phyloP scores from a whole-genome alignment of 2,888 invertebrate species.

The Drosophila mayaguana region DNA sequence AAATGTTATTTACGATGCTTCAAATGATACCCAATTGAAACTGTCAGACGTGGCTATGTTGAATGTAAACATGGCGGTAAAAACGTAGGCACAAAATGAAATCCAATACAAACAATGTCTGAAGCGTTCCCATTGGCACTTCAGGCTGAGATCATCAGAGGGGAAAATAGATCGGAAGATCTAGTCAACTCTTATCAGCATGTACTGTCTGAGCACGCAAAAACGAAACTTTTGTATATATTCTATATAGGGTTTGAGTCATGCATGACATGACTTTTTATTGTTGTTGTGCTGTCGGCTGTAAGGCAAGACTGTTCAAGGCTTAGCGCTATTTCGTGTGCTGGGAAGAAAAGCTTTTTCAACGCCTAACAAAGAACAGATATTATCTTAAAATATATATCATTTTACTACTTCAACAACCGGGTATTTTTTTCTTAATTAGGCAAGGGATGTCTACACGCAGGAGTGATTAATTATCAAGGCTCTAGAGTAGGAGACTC shows the following conservation, averaged over 20 bases:
- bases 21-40: constrained; percentile 9
- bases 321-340: no score
- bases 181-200: constrained; percentile 4
- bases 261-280: not conserved
- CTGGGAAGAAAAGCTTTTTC: no score
- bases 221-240: not conserved
- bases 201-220: constrained; percentile 8
- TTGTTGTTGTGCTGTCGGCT: no score
- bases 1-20: not conserved
- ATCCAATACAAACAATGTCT: constrained; percentile 37
- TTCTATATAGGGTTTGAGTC: not conserved
- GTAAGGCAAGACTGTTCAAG: no score
- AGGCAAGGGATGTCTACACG: no score
- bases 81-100: constrained; percentile 66
- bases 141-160: constrained; percentile 33
- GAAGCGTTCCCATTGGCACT: not conserved
- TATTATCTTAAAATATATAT: no score
- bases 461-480: no score
- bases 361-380: no score
- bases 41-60: constrained; percentile 38
- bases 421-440: no score
- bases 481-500: no score
- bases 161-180: constrained; percentile 19
- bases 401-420: no score
- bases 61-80: constrained; percentile 65